Percentiles rank a stretch among this genome's conserved stretches.
Evolutionary conservation across 2,888 invertebrate genomes (phyloP).

Genomic region (Germaria angustata): DNA sequence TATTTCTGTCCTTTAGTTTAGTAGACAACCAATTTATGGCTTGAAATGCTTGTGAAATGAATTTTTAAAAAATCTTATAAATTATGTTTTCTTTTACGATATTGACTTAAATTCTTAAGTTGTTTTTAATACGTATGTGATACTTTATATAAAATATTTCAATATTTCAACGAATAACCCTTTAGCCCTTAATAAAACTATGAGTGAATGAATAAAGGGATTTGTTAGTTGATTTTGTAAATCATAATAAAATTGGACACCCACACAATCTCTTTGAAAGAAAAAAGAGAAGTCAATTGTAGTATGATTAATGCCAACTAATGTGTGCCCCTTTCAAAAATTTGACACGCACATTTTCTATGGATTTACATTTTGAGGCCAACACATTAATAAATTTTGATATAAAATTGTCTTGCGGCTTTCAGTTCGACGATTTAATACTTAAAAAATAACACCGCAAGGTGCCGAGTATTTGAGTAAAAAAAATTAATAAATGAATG

Average conservation of each 20-base stretch:
- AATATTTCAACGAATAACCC: constrained; percentile 44
- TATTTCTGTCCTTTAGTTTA: neutral
- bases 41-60: constrained; percentile 9
- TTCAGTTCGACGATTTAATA: too few relatives aligned
- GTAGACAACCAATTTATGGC: constrained; percentile 5
- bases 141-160: constrained; percentile 11
- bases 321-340: too few relatives aligned
- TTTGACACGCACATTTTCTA: too few relatives aligned
- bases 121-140: constrained; percentile 21
- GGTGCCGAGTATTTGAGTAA: neutral
- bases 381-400: neutral
- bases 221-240: constrained; percentile 22
- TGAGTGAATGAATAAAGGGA: neutral
- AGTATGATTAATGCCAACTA: too few relatives aligned
- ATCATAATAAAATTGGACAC: neutral
- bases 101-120: constrained; percentile 1
- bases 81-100: constrained; percentile 23
- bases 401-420: neutral
- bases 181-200: neutral
- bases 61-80: constrained; percentile 26
- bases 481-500: too few relatives aligned
- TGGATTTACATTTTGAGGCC: neutral
- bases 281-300: too few relatives aligned
- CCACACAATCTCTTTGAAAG: constrained; percentile 6
- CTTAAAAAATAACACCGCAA: too few relatives aligned